phyloP scores from a whole-genome alignment of 2,888 invertebrate genomes.

The Lithophane ornitopus region DNA sequence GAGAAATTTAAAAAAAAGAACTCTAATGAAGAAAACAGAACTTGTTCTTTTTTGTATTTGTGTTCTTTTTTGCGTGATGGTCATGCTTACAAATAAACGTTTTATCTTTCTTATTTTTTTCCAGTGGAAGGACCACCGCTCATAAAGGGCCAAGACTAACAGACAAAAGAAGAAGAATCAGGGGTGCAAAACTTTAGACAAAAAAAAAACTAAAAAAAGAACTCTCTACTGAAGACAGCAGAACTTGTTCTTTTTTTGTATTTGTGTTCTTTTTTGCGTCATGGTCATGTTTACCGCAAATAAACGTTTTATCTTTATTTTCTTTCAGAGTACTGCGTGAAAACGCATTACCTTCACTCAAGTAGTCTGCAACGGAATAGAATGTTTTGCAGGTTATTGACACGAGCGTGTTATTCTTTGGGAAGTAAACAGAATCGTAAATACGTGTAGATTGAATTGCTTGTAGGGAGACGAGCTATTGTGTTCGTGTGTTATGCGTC shows the following conservation, averaged over 20 bases:
- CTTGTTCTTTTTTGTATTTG: too few species aligned
- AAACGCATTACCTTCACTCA: constrained; percentile 2
- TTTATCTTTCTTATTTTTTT: too few species aligned
- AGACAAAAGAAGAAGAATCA: neutral
- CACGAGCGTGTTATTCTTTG: constrained; percentile 50
- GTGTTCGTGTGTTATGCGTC: constrained; percentile 37
- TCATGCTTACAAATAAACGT: too few species aligned
- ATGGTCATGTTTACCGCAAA: too few species aligned
- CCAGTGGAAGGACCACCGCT: neutral
- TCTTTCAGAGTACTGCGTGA: neutral
- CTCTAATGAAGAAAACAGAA: neutral
- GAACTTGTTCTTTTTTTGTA: too few species aligned
- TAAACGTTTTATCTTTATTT: too few species aligned
- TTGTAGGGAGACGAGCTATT: constrained; percentile 35
- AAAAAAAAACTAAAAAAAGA: neutral
- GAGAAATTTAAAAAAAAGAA: too few species aligned
- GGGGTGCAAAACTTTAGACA: neutral
- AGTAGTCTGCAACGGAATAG: constrained; percentile 16
- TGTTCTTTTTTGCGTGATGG: too few species aligned
- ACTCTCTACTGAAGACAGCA: neutral
- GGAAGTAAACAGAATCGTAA: constrained; percentile 59
- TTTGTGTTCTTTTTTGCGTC: too few species aligned
- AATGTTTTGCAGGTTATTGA: constrained; percentile 49
- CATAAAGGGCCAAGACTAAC: neutral
- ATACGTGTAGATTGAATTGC: constrained; percentile 57